Percentiles rank a stretch among this genome's conserved stretches.
Conservation (phyloP, 2,888 invertebrate species). For the Argyresthia goedartella region DNA sequence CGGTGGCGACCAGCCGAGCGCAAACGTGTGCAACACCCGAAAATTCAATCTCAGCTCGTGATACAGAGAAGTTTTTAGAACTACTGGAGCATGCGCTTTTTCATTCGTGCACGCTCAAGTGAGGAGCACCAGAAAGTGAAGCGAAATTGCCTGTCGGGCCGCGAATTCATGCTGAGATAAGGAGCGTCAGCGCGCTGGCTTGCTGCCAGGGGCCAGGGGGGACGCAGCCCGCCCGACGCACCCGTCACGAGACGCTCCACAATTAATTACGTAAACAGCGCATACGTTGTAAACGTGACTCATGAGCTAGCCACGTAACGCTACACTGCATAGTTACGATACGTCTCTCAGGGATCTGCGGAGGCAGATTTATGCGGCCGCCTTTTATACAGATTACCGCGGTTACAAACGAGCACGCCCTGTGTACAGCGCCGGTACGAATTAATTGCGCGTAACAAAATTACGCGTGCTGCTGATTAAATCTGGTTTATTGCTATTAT, state of each 20-base stretch:
- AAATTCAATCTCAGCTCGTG: too few species aligned
- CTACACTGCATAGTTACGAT: too few species aligned
- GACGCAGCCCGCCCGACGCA: conserved; percentile 3
- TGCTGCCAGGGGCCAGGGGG: conserved; percentile 39
- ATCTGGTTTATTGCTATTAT: too few species aligned
- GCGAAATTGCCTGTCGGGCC: conserved; percentile 21
- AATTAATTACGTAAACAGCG: conserved; percentile 10
- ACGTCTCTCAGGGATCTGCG: too few species aligned
- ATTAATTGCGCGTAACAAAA: too few species aligned
- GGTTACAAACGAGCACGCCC: too few species aligned
- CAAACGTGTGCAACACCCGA: too few species aligned
- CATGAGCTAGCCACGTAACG: neutral
- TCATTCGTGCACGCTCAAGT: neutral
- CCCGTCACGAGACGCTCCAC: conserved; percentile 7
- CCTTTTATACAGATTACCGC: too few species aligned
- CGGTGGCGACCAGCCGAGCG: neutral
- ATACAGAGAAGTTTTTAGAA: too few species aligned
- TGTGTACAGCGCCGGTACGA: too few species aligned
- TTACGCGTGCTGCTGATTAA: too few species aligned
- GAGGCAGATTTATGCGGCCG: too few species aligned
- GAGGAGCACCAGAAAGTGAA: conserved; percentile 26
- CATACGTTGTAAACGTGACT: neutral
- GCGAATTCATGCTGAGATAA: conserved; percentile 35
- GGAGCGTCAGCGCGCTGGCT: conserved; percentile 41
- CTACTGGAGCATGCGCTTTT: neutral